Percentiles rank a stretch among this genome's conserved stretches.
Evolutionary conservation across 2,797 vertebrate species (phyloP).

Genomic region (Meda fulgida): DNA sequence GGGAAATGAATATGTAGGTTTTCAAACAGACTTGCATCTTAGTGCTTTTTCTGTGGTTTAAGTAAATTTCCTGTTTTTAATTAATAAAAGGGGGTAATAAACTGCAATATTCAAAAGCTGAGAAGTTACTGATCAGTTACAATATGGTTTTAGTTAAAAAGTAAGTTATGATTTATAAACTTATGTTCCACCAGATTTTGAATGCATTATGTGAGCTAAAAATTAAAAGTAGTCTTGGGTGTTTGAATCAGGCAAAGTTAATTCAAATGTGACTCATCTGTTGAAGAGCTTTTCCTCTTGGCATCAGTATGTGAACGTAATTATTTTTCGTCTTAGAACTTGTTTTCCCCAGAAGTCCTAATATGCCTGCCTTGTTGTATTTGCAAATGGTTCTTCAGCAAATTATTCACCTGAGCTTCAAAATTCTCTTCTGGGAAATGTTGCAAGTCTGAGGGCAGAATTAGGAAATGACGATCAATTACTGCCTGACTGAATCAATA

Average conservation of each 20-base stretch:
- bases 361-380: not conserved
- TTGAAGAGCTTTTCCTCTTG: not conserved
- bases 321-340: not conserved
- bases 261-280: not conserved
- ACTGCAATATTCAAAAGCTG: not conserved
- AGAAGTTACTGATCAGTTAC: not conserved
- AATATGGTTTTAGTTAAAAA: not conserved
- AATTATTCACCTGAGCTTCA: constrained; percentile 11
- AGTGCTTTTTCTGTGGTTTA: not conserved
- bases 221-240: not conserved
- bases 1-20: not conserved
- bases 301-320: not conserved
- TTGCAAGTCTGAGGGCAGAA: not conserved
- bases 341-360: not conserved
- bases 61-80: not conserved
- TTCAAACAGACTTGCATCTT: not conserved
- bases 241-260: not conserved
- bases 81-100: not conserved
- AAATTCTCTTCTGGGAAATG: not conserved
- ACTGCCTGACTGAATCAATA: not conserved
- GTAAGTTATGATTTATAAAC: not conserved
- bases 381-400: constrained; percentile 7
- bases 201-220: not conserved
- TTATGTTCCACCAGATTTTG: not conserved
- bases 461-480: not conserved